A percentile compares a stretch with the other conserved stretches of the same genome.
These are phyloP conservation scores for Nasalis larvatus DNA, from an alignment of 2,113 vertebrate genomes.

Conservation along the genomic window DNA sequence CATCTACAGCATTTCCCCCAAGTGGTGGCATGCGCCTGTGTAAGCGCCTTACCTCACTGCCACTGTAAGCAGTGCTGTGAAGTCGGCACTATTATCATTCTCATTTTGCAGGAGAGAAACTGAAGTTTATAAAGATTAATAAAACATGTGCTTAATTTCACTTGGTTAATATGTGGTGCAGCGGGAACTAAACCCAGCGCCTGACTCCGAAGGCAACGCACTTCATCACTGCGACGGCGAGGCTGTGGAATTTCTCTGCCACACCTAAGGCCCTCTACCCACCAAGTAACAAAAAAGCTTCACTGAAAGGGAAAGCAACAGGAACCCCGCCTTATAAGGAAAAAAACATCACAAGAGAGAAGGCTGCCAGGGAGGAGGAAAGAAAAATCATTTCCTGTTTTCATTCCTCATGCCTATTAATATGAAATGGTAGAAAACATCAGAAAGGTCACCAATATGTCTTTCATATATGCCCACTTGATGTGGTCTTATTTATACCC, in stretches of 20 bases:
- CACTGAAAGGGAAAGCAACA: not conserved
- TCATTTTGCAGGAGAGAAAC: not conserved
- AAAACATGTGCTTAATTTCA: not conserved
- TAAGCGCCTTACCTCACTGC: too few species aligned
- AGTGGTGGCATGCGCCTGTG: accelerated
- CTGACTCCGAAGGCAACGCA: not conserved
- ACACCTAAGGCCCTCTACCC: not conserved
- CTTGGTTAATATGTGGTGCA: not conserved
- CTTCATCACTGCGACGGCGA: not conserved
- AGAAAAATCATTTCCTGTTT: not conserved
- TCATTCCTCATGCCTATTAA: not conserved
- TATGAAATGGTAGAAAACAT: not conserved
- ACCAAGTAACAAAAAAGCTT: not conserved
- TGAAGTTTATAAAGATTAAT: not conserved
- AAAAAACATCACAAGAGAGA: not conserved
- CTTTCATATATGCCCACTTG: not conserved
- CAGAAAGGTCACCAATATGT: not conserved
- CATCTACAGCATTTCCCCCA: not conserved
- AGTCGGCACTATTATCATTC: not conserved
- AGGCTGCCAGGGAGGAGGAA: not conserved
- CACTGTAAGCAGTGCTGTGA: not conserved
- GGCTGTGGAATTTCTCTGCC: not conserved
- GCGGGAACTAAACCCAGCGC: not conserved
- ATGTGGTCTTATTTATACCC: not conserved
- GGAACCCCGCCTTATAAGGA: not conserved